These are phyloP conservation scores for Apis mellifera DNA, from an alignment of 1,140 invertebrate species.

Conservation along the genomic window Amel_HAv3.1 CM009945.2:2605001-2605500, in stretches of 20 bases:
- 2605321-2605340: conserved; percentile 39
- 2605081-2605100: conserved; percentile 33
- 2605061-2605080: conserved; percentile 34
- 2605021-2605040: not conserved
- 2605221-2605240: conserved; percentile 28
- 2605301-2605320: conserved; percentile 2
- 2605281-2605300: not conserved
- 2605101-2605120: conserved; percentile 32
- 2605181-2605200: not conserved
- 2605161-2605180: conserved; percentile 18
- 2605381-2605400: not conserved
- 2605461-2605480: not conserved
- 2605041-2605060: conserved; percentile 27
- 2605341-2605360: conserved; percentile 49
- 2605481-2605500: not conserved
- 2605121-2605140: conserved; percentile 24
- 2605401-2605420: conserved; percentile 4
- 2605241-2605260: conserved; percentile 13
- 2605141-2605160: conserved; percentile 25
- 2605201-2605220: conserved; percentile 14
- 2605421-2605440: not conserved
- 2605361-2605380: conserved; percentile 39
- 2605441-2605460: not conserved
- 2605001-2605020: not conserved
- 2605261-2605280: conserved; percentile 2